Evolutionary conservation across 2,113 vertebrate genomes (phyloP).

Genomic region (Planiliza haematocheilus): DNA sequence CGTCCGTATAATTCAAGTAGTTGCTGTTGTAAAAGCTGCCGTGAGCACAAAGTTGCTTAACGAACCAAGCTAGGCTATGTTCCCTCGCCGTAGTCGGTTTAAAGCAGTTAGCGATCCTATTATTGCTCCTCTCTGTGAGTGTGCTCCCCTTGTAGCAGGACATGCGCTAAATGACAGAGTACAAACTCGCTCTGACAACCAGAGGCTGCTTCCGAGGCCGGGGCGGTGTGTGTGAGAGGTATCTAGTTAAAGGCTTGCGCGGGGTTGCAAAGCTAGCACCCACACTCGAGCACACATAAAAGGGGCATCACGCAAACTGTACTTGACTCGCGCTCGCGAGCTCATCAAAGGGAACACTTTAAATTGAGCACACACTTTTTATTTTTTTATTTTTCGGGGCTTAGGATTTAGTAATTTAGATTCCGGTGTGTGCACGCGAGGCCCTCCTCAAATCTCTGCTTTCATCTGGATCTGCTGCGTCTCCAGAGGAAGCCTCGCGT

Average conservation of each 20-base stretch:
- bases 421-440: slow-evolving; percentile 53
- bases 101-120: slow-evolving; percentile 43
- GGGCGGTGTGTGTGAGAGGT: slow-evolving; percentile 49
- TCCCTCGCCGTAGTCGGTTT: slow-evolving; percentile 9
- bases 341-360: slow-evolving; percentile 66
- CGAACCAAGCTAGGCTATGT: slow-evolving; percentile 17
- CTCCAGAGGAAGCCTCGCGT: slow-evolving; percentile 59
- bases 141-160: slow-evolving; percentile 34
- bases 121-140: slow-evolving; percentile 33
- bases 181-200: slow-evolving; percentile 69
- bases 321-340: slow-evolving; percentile 60
- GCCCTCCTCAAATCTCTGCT: slow-evolving; percentile 61
- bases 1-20: no score
- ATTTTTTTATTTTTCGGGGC: slow-evolving; percentile 32
- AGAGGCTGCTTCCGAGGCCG: slow-evolving; percentile 34
- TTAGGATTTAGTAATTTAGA: slow-evolving; percentile 62
- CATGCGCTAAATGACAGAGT: slow-evolving; percentile 55
- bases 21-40: background rate
- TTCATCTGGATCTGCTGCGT: slow-evolving; percentile 68
- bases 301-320: slow-evolving; percentile 62
- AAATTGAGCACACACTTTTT: slow-evolving; percentile 31
- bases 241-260: slow-evolving; percentile 51
- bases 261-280: slow-evolving; percentile 9
- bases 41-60: slow-evolving; percentile 19
- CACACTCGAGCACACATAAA: slow-evolving; percentile 47